Evolutionary conservation across 1,140 invertebrate genomes (phyloP).

Genomic region (Hypothenemus hampei): DNA sequence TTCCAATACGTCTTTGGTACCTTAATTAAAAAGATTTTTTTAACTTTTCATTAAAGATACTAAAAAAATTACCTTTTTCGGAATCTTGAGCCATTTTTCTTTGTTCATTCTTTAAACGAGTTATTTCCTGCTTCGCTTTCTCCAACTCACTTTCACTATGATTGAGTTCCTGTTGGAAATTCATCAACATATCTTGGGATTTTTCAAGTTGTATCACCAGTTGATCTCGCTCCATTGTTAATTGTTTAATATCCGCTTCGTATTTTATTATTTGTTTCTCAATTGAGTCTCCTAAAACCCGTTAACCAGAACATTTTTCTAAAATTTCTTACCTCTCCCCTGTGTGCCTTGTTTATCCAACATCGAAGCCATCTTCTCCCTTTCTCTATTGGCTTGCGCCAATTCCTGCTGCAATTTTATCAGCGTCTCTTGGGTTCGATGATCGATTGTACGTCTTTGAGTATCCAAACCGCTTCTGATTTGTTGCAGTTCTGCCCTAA

Average conservation of each 20-base stretch:
- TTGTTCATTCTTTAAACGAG: constrained; percentile 65
- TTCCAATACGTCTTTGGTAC: constrained; percentile 61
- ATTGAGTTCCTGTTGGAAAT: constrained; percentile 85
- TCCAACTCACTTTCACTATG: constrained; percentile 76
- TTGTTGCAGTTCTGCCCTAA: constrained; percentile 64
- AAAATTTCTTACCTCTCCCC: constrained; percentile 38
- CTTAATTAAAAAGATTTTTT: constrained; percentile 1
- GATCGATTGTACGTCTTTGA: constrained; percentile 57
- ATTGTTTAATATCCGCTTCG: constrained; percentile 76
- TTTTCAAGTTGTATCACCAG: constrained; percentile 84
- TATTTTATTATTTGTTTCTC: constrained; percentile 79
- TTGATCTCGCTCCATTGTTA: constrained; percentile 80
- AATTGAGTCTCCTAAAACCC: constrained; percentile 58
- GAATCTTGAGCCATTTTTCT: constrained; percentile 62
- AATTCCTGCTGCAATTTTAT: constrained; percentile 65
- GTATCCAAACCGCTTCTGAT: constrained; percentile 61
- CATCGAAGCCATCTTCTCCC: constrained; percentile 68
- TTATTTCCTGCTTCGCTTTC: constrained; percentile 74
- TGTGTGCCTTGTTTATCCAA: constrained; percentile 70
- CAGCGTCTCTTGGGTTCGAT: constrained; percentile 59
- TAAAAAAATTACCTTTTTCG: constrained; percentile 55
- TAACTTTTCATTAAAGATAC: neutral
- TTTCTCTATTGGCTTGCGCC: constrained; percentile 62
- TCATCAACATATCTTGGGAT: constrained; percentile 86
- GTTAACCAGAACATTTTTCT: constrained; percentile 1